Evolutionary conservation across 2,888 invertebrate species (phyloP), one percentile per base, ranked within the genome.

Genomic region (Molanna angustata): DNA sequence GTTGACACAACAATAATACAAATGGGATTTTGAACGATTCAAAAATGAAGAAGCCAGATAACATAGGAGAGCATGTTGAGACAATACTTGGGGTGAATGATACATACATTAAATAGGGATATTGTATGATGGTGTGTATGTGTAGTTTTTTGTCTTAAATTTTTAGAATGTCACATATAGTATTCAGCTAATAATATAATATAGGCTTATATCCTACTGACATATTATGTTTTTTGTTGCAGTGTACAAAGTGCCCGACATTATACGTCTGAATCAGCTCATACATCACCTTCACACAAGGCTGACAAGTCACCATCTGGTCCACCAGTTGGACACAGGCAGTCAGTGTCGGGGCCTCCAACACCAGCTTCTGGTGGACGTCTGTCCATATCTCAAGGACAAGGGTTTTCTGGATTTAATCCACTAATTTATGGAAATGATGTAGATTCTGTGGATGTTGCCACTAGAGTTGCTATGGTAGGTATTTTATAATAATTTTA

Each of bases 381-480:
- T 17, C 73, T 76, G 62, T 71, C 74, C 32, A 68, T 76, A 9
- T 70, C 74, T 27, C 74, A 77, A 11, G 73, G 80, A 6, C 80
- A 80, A 63, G 80, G 81, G 4, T 81, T 82, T 61, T 68, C 73
- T 1, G 62, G 73, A 2, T 74, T 84, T 65, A 95, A 94, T 74
- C 94, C 94, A 1, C 89, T 95, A 65, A 92, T 96, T 61, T 93
- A 88, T 67, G 93, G 92, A 35, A 90, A 87, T 65, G 94, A 99
- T 69, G 93, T 97, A 0, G 99, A 99, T 70, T 95, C 96, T 0
- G 98, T 99, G 0, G 99, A 99, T 71, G 88, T 99, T 16, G 98
- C 99, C 6, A 97, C 96, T 0, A 76, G 99, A 57, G 95, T 99
- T 40, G 98, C 97, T 11, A 96, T 97, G 95, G 95, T 90, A 67